phyloP scores from a whole-genome alignment of 2,888 invertebrate genomes.

The Drosophila rellima region DNA sequence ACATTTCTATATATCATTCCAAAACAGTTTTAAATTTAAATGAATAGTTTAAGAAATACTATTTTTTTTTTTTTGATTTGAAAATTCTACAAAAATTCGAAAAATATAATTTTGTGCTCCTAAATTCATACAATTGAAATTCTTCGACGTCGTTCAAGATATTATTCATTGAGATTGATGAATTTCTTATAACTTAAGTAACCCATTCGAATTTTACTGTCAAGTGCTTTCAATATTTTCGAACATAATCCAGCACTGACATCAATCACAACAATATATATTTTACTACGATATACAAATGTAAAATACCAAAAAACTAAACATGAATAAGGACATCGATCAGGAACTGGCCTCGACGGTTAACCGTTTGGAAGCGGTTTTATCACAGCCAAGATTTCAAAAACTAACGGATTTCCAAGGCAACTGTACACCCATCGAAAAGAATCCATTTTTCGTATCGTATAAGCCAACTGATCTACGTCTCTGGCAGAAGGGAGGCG shows the following conservation, averaged over 20 bases:
- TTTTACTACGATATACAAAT: background rate
- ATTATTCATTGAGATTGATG: too few relatives aligned
- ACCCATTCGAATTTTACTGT: background rate
- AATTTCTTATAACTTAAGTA: background rate
- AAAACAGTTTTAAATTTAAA: too few relatives aligned
- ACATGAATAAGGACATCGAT: slow-evolving; percentile 8
- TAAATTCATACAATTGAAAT: too few relatives aligned
- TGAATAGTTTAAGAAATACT: too few relatives aligned
- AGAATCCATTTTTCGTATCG: slow-evolving; percentile 32
- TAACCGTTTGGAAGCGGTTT: background rate
- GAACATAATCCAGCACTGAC: background rate
- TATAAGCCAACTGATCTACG: slow-evolving; percentile 19
- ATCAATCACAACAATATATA: background rate
- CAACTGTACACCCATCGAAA: background rate
- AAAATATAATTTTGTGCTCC: too few relatives aligned
- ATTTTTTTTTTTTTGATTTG: too few relatives aligned
- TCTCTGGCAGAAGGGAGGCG: slow-evolving; percentile 15
- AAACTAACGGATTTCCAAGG: accelerated
- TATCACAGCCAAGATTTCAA: background rate
- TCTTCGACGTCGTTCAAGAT: too few relatives aligned
- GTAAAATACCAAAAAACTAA: background rate
- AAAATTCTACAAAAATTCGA: too few relatives aligned
- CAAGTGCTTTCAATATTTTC: background rate
- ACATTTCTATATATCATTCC: too few relatives aligned
- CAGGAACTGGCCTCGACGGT: background rate